A percentile compares a stretch with the other conserved stretches of the same genome.
phyloP scores from a whole-genome alignment of 2,113 vertebrate genomes.

The Percopsis transmontana region DNA sequence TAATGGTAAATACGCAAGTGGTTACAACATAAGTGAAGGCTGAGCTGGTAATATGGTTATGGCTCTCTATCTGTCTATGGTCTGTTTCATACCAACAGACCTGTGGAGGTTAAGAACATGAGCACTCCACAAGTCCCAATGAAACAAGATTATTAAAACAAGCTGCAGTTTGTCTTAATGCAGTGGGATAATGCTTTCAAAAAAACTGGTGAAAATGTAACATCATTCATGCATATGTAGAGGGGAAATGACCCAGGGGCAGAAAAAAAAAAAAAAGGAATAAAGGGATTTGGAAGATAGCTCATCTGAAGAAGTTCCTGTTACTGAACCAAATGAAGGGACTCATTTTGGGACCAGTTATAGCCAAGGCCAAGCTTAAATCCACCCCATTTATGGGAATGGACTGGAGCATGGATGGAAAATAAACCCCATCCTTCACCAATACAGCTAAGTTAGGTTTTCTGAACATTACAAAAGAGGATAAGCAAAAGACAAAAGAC shows the following conservation, averaged over 20 bases:
- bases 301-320: too few relatives aligned
- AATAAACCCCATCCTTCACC: too few relatives aligned
- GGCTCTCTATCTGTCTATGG: conserved; percentile 23
- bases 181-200: conserved; percentile 45
- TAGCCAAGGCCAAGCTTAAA: too few relatives aligned
- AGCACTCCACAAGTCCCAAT: conserved; percentile 49
- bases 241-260: conserved; percentile 49
- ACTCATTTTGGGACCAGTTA: too few relatives aligned
- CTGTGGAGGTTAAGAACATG: conserved; percentile 18
- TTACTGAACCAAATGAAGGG: too few relatives aligned
- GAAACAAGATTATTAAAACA: conserved; percentile 62
- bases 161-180: conserved; percentile 67
- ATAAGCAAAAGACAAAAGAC: too few relatives aligned
- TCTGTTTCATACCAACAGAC: neutral
- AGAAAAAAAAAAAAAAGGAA: too few relatives aligned
- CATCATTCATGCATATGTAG: conserved; percentile 62
- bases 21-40: conserved; percentile 60
- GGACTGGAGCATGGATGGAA: too few relatives aligned
- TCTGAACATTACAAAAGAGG: too few relatives aligned
- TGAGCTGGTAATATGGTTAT: conserved; percentile 36
- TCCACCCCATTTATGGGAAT: too few relatives aligned
- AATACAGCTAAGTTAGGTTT: too few relatives aligned
- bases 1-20: conserved; percentile 64
- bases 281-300: too few relatives aligned
- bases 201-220: conserved; percentile 56